A percentile compares a stretch with the other conserved stretches of the same genome.
phyloP scores from a whole-genome alignment of 1,140 invertebrate genomes.

The Drosophila sproati region DNA sequence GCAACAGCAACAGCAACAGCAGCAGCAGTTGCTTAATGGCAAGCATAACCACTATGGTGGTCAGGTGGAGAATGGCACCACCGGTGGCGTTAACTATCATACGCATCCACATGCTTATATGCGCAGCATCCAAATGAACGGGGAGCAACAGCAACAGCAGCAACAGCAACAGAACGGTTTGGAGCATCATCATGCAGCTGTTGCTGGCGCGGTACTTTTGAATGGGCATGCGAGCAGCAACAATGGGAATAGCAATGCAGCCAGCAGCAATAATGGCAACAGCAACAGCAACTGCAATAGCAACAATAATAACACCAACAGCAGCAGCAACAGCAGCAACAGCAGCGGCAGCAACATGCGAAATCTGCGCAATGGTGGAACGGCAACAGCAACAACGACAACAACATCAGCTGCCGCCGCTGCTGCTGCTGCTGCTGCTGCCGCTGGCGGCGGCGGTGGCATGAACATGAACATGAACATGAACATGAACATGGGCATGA shows the following conservation, averaged over 20 bases:
- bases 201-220: conserved; percentile 32
- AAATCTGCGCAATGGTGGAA: conserved; percentile 64
- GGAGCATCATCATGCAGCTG: conserved; percentile 51
- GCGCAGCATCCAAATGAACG: conserved; percentile 27
- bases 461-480: conserved; percentile 16
- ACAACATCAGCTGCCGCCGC: conserved; percentile 3
- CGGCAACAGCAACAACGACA: conserved; percentile 15
- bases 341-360: conserved; percentile 53
- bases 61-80: conserved; percentile 35
- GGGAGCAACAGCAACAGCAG: conserved; percentile 32
- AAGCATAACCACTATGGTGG: conserved; percentile 38
- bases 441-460: conserved; percentile 31
- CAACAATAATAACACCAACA: conserved; percentile 33
- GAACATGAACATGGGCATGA: conserved; percentile 14
- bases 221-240: conserved; percentile 61
- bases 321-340: conserved; percentile 43
- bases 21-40: conserved; percentile 42
- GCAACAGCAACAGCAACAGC: conserved; percentile 41
- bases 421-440: conserved; percentile 23
- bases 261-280: conserved; percentile 21
- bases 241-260: not conserved
- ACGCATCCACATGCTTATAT: conserved; percentile 31
- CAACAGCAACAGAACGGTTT: conserved; percentile 53
- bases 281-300: conserved; percentile 17
- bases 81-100: conserved; percentile 23